phyloP scores from a whole-genome alignment of 2,888 invertebrate species.

The Tetragonisca angustula region DNA sequence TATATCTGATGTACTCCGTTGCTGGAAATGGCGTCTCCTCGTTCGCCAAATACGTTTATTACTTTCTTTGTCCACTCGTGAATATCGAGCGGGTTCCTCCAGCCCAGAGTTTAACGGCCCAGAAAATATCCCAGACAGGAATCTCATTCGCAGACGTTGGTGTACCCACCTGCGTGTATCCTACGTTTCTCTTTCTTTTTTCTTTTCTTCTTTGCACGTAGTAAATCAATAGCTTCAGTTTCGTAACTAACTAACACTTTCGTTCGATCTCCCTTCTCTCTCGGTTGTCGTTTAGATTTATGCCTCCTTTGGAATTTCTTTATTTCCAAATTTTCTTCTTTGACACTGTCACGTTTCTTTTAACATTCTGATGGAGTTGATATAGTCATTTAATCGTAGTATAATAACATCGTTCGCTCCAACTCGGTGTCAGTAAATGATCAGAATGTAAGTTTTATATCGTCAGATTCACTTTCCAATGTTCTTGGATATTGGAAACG shows the following conservation, averaged over 20 bases:
- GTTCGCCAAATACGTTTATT: slow-evolving; percentile 60
- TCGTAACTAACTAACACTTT: background rate
- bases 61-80: slow-evolving; percentile 26
- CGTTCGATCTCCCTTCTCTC: background rate
- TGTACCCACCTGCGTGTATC: background rate
- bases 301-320: background rate
- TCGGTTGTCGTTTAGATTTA: background rate
- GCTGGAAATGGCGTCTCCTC: slow-evolving; percentile 59
- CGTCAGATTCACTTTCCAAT: no score
- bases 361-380: no score
- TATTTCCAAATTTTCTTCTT: background rate
- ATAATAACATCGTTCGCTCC: no score
- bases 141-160: background rate
- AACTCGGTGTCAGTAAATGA: no score
- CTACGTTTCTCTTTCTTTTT: background rate
- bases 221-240: background rate
- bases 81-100: slow-evolving; percentile 28
- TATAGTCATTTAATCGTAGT: no score
- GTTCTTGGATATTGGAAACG: no score
- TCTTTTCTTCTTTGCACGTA: background rate
- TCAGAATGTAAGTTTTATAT: no score
- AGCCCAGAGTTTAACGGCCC: slow-evolving; percentile 3
- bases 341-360: no score
- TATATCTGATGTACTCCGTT: slow-evolving; percentile 67
- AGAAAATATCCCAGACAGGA: background rate